A percentile compares a stretch with the other conserved stretches of the same genome.
Conservation (phyloP, 1,140 invertebrate genomes). For the Pogonus chalceus region DNA sequence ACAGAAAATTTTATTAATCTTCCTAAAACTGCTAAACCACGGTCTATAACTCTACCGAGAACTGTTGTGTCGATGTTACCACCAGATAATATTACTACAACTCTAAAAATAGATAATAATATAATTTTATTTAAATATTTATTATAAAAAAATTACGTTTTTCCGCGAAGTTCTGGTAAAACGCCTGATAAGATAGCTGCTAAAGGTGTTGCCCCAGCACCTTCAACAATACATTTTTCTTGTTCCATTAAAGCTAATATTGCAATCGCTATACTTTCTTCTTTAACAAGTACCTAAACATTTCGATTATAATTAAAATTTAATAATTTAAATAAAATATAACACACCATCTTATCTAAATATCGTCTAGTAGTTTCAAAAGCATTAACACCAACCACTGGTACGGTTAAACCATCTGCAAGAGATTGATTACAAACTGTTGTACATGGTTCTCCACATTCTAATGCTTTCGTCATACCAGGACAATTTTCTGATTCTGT, state of each 20-base stretch:
- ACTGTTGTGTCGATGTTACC: slow-evolving; percentile 65
- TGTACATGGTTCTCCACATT: slow-evolving; percentile 43
- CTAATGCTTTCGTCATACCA: slow-evolving; percentile 49
- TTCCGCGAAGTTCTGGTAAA: slow-evolving; percentile 54
- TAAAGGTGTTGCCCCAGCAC: slow-evolving; percentile 55
- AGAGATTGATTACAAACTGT: slow-evolving; percentile 43
- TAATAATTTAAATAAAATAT: neutral
- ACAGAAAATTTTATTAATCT: slow-evolving; percentile 57
- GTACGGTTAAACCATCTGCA: slow-evolving; percentile 58
- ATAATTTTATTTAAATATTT: neutral
- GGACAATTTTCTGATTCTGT: slow-evolving; percentile 56
- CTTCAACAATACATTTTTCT: slow-evolving; percentile 63
- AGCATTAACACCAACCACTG: slow-evolving; percentile 56
- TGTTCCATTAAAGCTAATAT: slow-evolving; percentile 58
- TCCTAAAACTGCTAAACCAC: slow-evolving; percentile 59
- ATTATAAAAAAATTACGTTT: slow-evolving; percentile 41
- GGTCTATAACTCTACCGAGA: slow-evolving; percentile 53
- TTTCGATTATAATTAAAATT: neutral
- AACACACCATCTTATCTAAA: slow-evolving; percentile 52
- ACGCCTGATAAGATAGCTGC: slow-evolving; percentile 58
- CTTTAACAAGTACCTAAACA: slow-evolving; percentile 37
- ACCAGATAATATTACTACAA: slow-evolving; percentile 56
- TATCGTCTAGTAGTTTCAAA: slow-evolving; percentile 46
- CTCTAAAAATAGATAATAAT: slow-evolving; percentile 34
- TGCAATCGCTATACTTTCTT: slow-evolving; percentile 54